phyloP scores from a whole-genome alignment of 2,797 vertebrate species.

The Rhodeus uyekii region DNA sequence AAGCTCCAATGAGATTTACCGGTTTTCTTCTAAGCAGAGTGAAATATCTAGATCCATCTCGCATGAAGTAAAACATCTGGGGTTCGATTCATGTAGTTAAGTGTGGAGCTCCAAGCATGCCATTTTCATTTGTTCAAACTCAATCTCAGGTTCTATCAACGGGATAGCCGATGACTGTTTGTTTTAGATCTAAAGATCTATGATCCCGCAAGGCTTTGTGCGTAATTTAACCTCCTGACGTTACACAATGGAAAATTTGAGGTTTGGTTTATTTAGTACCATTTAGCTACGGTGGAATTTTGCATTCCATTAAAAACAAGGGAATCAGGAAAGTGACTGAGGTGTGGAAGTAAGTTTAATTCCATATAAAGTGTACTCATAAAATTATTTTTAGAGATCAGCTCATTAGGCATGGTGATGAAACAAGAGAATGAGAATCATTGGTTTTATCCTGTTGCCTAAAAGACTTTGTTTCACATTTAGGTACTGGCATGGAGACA shows the following conservation, averaged over 20 bases:
- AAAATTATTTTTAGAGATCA: not conserved
- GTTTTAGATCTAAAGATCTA: constrained; percentile 10
- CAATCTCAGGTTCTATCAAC: constrained; percentile 7
- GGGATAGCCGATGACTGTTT: constrained; percentile 11
- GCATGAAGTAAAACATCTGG: constrained; percentile 27
- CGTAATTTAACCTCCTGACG: not conserved
- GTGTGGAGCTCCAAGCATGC: not conserved
- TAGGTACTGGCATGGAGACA: constrained; percentile 94
- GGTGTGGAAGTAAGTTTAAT: constrained; percentile 22
- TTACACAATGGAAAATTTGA: constrained; percentile 12
- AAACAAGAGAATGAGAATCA: constrained; percentile 1
- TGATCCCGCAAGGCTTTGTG: not conserved
- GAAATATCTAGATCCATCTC: constrained; percentile 24
- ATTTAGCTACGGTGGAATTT: constrained; percentile 14
- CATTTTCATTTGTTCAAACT: constrained; percentile 14
- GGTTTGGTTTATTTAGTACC: not conserved
- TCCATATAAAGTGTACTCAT: not conserved
- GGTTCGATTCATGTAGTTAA: not conserved
- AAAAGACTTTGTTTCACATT: constrained; percentile 29
- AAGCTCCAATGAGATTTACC: not conserved
- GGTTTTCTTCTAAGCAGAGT: constrained; percentile 25
- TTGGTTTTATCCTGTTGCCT: not conserved
- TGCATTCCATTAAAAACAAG: not conserved
- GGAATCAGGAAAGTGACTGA: not conserved
- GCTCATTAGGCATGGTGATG: not conserved